These are phyloP conservation scores for Pycnonotus jocosus DNA, from an alignment of 2,113 vertebrate species.

Conservation along the genomic window DNA sequence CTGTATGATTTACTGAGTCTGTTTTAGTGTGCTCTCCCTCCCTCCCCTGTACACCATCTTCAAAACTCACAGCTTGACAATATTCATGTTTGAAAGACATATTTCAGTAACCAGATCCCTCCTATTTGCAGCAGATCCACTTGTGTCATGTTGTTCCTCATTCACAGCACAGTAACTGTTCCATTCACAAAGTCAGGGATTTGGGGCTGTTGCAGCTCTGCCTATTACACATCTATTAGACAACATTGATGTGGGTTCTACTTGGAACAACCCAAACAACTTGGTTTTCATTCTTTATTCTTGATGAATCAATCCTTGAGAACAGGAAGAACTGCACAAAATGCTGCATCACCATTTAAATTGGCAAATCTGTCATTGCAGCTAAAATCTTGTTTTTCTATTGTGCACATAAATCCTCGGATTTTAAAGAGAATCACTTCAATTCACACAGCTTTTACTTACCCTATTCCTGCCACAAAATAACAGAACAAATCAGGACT, in stretches of 20 bases:
- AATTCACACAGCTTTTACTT: not conserved
- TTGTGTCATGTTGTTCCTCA: not conserved
- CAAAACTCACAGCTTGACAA: not conserved
- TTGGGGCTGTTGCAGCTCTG: not conserved
- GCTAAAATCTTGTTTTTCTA: not conserved
- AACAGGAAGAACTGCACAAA: not conserved
- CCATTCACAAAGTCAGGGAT: not conserved
- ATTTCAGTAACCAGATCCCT: not conserved
- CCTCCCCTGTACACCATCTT: not conserved
- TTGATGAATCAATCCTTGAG: not conserved
- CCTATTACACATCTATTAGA: not conserved
- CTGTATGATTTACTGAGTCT: not conserved
- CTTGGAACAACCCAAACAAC: not conserved
- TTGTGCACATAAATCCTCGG: not conserved
- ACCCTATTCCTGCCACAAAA: not conserved
- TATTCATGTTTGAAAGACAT: not conserved
- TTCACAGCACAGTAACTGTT: not conserved
- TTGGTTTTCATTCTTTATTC: not conserved
- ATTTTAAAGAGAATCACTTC: not conserved
- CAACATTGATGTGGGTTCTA: not conserved
- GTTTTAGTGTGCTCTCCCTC: not conserved
- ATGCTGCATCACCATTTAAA: not conserved
- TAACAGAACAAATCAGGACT: not conserved
- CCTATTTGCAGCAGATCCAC: not conserved
- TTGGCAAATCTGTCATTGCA: not conserved